Conservation (phyloP, 1,140 invertebrate genomes). For the Xylocopa sonorina region DNA sequence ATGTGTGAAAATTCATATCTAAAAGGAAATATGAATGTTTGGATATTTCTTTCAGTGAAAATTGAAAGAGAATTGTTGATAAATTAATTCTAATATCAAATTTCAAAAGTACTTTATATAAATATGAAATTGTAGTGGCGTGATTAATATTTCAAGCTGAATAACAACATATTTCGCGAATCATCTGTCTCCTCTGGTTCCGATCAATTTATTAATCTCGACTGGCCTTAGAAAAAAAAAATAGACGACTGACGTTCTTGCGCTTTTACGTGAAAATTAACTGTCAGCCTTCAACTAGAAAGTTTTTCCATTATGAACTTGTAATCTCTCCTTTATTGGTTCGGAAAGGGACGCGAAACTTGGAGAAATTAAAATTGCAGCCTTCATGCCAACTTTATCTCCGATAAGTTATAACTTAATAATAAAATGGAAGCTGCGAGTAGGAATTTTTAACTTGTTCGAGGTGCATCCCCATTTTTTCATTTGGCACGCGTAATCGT, state of each 20-base stretch:
- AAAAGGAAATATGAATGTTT: too few species aligned
- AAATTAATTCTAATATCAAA: too few species aligned
- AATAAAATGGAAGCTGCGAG: background rate
- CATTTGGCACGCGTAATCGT: too few species aligned
- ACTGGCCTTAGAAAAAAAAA: background rate
- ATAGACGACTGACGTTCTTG: background rate
- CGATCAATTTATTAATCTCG: background rate
- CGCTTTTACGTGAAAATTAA: background rate
- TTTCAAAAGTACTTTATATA: too few species aligned
- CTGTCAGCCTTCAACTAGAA: background rate
- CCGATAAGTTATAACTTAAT: background rate
- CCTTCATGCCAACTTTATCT: background rate
- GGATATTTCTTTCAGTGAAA: too few species aligned
- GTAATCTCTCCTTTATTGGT: background rate
- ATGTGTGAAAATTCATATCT: too few species aligned
- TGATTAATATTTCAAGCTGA: too few species aligned
- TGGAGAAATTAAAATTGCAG: slow-evolving; percentile 7
- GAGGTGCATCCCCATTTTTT: too few species aligned
- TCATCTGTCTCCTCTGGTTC: too few species aligned
- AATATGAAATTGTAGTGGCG: too few species aligned
- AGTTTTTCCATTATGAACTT: slow-evolving; percentile 30
- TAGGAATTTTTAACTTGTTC: background rate
- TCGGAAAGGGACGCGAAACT: background rate
- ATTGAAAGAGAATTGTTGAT: too few species aligned
- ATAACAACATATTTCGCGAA: too few species aligned